A percentile compares a stretch with the other conserved stretches of the same genome.
phyloP scores from a whole-genome alignment of 1,140 invertebrate species.

The Eupeodes corollae region DNA sequence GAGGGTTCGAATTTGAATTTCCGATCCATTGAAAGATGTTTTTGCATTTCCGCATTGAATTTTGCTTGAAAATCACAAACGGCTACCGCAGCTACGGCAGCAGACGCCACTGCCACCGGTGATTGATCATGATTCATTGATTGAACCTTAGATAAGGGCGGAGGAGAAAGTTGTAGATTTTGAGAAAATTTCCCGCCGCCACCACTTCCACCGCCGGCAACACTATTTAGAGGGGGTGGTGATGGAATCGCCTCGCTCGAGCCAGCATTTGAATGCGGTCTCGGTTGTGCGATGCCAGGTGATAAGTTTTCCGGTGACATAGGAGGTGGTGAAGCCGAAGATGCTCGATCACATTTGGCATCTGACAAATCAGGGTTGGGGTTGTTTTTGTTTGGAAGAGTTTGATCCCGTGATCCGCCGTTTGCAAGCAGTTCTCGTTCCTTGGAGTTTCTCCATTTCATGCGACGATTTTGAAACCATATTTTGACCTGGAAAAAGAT shows the following conservation, averaged over 20 bases:
- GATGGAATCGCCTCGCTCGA: constrained; percentile 12
- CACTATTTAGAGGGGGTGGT: constrained; percentile 15
- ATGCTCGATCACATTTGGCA: constrained; percentile 63
- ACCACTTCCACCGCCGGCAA: constrained; percentile 10
- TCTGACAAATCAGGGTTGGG: constrained; percentile 92
- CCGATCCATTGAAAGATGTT: constrained; percentile 30
- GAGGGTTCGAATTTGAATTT: constrained; percentile 29
- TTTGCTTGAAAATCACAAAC: constrained; percentile 29
- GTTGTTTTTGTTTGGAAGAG: constrained; percentile 92
- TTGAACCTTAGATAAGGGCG: too few relatives aligned
- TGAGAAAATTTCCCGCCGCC: constrained; percentile 3
- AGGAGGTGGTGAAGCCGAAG: constrained; percentile 41
- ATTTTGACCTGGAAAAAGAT: constrained; percentile 73
- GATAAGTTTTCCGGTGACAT: constrained; percentile 11
- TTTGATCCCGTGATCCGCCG: constrained; percentile 87
- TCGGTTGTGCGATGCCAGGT: constrained; percentile 4
- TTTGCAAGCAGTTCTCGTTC: constrained; percentile 86
- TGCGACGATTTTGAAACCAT: constrained; percentile 91
- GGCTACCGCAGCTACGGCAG: constrained; percentile 12
- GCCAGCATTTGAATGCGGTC: constrained; percentile 19
- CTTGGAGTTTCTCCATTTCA: constrained; percentile 97
- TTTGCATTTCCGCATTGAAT: constrained; percentile 35
- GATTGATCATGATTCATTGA: constrained; percentile 7
- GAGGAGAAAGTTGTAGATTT: too few relatives aligned
- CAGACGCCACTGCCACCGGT: constrained; percentile 15